Evolutionary conservation across 2,888 invertebrate species (phyloP).

Genomic region (Elegia similella): DNA sequence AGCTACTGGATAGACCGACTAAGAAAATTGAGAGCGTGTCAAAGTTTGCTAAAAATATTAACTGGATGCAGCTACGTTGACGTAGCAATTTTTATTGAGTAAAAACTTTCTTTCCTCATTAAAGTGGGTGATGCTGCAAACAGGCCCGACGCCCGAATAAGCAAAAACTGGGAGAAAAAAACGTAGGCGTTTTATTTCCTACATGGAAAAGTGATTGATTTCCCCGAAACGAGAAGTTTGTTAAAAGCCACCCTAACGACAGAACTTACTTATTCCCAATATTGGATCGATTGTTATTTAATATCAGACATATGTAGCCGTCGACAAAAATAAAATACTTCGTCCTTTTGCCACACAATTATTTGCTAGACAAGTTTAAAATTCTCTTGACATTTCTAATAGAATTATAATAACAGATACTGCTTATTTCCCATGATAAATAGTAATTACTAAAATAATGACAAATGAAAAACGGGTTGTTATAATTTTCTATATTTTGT

Average conservation of each 20-base stretch:
- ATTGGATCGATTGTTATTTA: not conserved
- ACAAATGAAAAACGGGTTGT: no score
- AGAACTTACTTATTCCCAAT: not conserved
- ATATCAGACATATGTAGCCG: not conserved
- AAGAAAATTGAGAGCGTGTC: not conserved
- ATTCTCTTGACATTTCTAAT: no score
- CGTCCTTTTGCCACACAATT: no score
- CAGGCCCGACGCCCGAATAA: not conserved
- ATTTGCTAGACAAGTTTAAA: no score
- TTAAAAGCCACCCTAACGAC: not conserved
- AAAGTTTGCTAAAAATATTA: not conserved
- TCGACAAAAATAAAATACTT: not conserved
- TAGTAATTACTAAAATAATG: no score
- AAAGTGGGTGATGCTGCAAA: constrained; percentile 5
- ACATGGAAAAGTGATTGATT: no score
- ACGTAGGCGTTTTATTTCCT: not conserved
- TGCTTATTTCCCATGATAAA: no score
- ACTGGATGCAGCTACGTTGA: not conserved
- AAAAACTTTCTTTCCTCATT: constrained; percentile 4
- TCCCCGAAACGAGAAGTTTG: not conserved
- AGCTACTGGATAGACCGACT: no score
- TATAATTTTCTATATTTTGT: no score
- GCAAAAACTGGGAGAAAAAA: not conserved
- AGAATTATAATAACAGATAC: no score
- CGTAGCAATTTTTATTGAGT: not conserved